Conservation (phyloP, 2,113 vertebrate species). For the Perognathus longimembris region DNA sequence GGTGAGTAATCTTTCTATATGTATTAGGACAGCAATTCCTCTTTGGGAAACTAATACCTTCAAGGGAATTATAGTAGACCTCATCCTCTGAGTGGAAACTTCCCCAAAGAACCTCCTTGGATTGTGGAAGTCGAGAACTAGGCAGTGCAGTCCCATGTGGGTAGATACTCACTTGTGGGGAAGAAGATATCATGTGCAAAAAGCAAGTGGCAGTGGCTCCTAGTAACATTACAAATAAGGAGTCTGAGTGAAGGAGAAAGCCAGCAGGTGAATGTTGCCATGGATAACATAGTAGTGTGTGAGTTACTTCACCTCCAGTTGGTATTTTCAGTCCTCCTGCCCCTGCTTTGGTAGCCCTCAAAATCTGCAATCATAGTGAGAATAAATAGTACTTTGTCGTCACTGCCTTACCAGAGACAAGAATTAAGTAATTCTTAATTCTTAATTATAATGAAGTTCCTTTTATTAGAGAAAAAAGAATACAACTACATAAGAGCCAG, state of each 20-base stretch:
- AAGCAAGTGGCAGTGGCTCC: background rate
- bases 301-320: fast-evolving
- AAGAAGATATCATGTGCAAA: background rate
- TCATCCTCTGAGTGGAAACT: background rate
- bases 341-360: background rate
- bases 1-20: constrained; percentile 87
- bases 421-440: background rate
- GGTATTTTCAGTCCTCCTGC: fast-evolving
- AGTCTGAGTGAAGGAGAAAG: background rate
- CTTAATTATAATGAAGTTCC: background rate
- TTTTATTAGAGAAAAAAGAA: background rate
- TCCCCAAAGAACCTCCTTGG: background rate
- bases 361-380: background rate
- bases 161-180: constrained; percentile 25
- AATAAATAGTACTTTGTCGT: background rate
- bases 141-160: background rate
- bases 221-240: background rate
- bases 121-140: background rate
- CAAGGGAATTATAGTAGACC: background rate
- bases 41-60: background rate
- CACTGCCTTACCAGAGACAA: background rate
- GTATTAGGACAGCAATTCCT: background rate
- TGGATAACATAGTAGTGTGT: background rate
- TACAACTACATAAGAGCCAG: background rate
- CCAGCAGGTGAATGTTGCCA: background rate